These are phyloP conservation scores for Caligus rogercresseyi DNA, from an alignment of 1,140 invertebrate genomes.

Conservation along the genomic window DNA sequence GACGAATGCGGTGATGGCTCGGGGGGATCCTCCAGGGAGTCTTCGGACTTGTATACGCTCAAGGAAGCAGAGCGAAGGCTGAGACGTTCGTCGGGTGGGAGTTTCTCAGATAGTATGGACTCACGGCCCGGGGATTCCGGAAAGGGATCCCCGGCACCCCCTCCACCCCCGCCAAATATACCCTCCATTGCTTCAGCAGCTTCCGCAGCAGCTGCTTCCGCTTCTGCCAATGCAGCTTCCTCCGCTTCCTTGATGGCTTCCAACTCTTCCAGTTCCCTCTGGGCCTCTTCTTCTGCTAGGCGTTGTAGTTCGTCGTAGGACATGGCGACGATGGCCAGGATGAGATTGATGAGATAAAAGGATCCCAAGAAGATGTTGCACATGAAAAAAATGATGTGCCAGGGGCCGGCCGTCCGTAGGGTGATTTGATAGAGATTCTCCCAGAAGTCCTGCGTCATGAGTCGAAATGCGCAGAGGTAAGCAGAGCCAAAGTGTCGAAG, in stretches of 20 bases:
- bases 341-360: slow-evolving; percentile 94
- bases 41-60: slow-evolving; percentile 4
- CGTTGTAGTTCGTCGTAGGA: slow-evolving; percentile 94
- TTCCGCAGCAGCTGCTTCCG: slow-evolving; percentile 41
- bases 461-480: slow-evolving; percentile 77
- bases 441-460: slow-evolving; percentile 97
- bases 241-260: slow-evolving; percentile 33
- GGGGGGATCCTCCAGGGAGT: not conserved
- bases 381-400: slow-evolving; percentile 93
- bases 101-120: not conserved
- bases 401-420: slow-evolving; percentile 74
- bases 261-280: slow-evolving; percentile 19
- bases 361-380: slow-evolving; percentile 94
- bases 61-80: slow-evolving; percentile 2
- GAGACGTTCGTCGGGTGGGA: not conserved
- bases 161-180: slow-evolving; percentile 36
- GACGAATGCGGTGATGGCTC: not conserved
- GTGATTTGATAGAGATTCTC: slow-evolving; percentile 83
- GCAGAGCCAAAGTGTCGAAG: slow-evolving; percentile 94
- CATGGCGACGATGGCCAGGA: slow-evolving; percentile 96
- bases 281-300: slow-evolving; percentile 71
- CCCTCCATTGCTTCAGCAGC: slow-evolving; percentile 15
- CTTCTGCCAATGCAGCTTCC: slow-evolving; percentile 48
- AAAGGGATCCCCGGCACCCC: slow-evolving; percentile 21
- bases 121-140: not conserved